These are phyloP conservation scores for Merluccius polli DNA, from an alignment of 2,797 vertebrate genomes.

Conservation along the genomic window DNA sequence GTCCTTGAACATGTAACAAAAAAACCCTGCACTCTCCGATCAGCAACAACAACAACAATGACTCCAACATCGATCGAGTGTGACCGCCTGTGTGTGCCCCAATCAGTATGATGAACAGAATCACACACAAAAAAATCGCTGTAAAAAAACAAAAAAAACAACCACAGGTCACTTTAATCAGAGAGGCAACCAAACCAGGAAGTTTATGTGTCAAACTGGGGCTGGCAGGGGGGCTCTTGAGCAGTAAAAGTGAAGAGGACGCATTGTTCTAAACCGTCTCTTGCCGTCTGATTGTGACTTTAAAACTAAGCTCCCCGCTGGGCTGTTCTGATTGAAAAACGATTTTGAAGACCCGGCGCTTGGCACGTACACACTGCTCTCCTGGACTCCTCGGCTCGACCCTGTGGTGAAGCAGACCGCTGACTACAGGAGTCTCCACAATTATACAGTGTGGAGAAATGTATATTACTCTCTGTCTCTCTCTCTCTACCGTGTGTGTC, in stretches of 20 bases:
- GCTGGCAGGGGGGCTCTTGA: background rate
- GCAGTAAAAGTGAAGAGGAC: background rate
- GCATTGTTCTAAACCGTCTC: background rate
- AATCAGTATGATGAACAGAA: background rate
- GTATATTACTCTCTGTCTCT: background rate
- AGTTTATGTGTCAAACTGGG: background rate
- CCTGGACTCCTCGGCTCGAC: too few species aligned
- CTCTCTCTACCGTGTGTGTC: background rate
- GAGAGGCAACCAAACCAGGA: background rate
- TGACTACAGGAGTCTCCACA: background rate
- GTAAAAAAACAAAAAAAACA: background rate
- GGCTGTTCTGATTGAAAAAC: slow-evolving; percentile 1
- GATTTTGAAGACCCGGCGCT: background rate
- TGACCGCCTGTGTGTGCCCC: background rate
- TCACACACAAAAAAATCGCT: background rate
- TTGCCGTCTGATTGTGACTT: background rate
- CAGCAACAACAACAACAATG: background rate
- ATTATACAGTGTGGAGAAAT: background rate
- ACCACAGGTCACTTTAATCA: background rate
- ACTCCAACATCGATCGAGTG: background rate
- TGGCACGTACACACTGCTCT: background rate
- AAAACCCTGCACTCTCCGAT: background rate
- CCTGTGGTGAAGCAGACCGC: background rate
- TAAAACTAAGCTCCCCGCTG: background rate
- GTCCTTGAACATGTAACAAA: background rate